phyloP scores from a whole-genome alignment of 2,797 vertebrate species.

The Potorous gilbertii region DNA sequence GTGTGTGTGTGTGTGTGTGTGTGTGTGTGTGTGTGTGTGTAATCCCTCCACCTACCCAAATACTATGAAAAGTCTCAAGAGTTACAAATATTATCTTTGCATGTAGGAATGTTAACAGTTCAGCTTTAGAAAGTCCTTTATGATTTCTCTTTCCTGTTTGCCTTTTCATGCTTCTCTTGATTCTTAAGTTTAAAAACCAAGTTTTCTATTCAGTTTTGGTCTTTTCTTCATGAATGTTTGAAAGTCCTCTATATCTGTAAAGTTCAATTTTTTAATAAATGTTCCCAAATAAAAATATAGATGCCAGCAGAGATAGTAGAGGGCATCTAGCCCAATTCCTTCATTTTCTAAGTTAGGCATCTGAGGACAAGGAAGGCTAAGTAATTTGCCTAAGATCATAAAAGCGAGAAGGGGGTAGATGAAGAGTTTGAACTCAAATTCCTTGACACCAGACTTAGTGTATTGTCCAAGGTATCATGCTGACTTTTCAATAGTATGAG shows the following conservation, averaged over 20 bases:
- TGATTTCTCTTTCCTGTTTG: too few relatives aligned
- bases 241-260: neutral
- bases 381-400: neutral
- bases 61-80: too few relatives aligned
- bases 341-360: neutral
- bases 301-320: neutral
- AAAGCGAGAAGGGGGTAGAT: neutral
- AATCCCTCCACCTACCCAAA: too few relatives aligned
- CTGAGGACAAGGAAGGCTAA: neutral
- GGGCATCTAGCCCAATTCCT: neutral
- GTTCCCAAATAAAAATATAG: neutral
- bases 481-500: neutral
- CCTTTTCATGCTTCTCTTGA: too few relatives aligned
- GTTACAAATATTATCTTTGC: too few relatives aligned
- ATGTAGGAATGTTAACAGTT: too few relatives aligned
- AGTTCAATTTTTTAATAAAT: neutral
- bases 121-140: too few relatives aligned
- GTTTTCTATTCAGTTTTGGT: too few relatives aligned
- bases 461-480: neutral
- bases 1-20: too few relatives aligned
- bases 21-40: too few relatives aligned
- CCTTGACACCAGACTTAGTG: neutral
- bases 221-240: too few relatives aligned
- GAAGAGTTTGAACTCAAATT: neutral
- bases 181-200: too few relatives aligned